phyloP scores from a whole-genome alignment of 1,140 invertebrate species.

The Sipha flava region DNA sequence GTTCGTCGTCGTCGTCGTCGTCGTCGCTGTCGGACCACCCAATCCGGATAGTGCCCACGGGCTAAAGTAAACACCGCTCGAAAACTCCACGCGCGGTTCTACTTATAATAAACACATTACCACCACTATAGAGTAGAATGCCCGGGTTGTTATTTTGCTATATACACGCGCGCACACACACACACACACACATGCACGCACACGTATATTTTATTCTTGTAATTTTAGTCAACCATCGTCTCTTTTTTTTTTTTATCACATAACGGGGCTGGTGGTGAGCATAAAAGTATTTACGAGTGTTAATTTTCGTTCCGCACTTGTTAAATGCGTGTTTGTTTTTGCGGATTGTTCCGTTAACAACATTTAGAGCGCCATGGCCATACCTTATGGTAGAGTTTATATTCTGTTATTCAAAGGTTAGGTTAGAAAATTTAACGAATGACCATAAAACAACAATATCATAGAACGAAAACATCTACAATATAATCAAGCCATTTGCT shows the following conservation, averaged over 20 bases:
- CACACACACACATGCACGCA: background rate
- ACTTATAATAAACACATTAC: constrained; percentile 25
- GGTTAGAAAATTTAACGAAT: no score
- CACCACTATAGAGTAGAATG: background rate
- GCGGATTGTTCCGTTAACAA: no score
- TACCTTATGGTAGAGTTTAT: no score
- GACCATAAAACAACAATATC: no score
- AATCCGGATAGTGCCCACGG: background rate
- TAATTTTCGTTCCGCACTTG: background rate
- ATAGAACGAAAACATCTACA: no score
- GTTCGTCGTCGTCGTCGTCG: background rate
- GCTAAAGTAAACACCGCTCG: background rate
- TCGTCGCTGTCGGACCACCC: background rate
- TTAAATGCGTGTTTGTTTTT: background rate
- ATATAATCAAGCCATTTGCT: no score
- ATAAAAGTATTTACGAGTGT: background rate
- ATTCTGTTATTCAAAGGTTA: no score
- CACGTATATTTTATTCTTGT: background rate
- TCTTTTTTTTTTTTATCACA: background rate
- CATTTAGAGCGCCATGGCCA: no score
- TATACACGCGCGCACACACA: background rate
- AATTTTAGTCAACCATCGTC: background rate
- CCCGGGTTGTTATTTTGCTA: background rate
- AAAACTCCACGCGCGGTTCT: no score
- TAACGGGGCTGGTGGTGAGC: no score